Base-by-base conservation (phyloP, 2,797 vertebrate species). In the Mus caroli region DNA sequence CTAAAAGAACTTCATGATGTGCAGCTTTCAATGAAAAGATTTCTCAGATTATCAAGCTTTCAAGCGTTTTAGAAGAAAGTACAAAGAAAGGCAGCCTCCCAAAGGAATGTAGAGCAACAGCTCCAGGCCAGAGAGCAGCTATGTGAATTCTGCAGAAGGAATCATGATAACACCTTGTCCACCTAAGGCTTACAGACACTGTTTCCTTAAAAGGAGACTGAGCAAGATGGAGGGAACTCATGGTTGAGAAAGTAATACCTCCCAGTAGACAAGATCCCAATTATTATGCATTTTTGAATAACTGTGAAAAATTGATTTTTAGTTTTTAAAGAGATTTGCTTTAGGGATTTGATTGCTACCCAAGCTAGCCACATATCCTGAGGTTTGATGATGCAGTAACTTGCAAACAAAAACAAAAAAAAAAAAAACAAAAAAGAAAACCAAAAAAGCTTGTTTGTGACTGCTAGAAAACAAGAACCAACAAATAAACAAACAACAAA, bases 341-440 rank as follows among this genome's bases (percentile, higher is more conserved):
- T 97, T 93, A 97, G 95, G 97, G 95, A 97, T 97, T 98, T 98
- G 96, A 97, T 97, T 97, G 97, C 98, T 97, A 96, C 96, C 75
- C 97, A 97, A 94, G 93, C 78, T 94, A 64, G 95, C 54, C 26
- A 5, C 82, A 92, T 89, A 92, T 96, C 91, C 76, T 0, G 1
- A 95, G 87, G 97, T 97, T 97, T 97, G 96, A 97, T 97, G 95
- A 97, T 95, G 75, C 85, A 94, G 96, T 97, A 97, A 98, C 96
- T 95, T 97, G 7, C 3, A 71, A 71, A 96, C 97, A 93, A 96
- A 98, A 7, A 8, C 14, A 82, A 20, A 83, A 43, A 40, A 0
- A 93, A 92, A 34, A 96, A 98, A 96, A 98, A 26, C 24, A 4
- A 4, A 4, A 4, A 19, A 83, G 2, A 94, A 97, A 94, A 96